Percentiles rank a stretch among this genome's conserved stretches.
Conservation (phyloP, 2,888 invertebrate species). For the Noctua pronuba region DNA sequence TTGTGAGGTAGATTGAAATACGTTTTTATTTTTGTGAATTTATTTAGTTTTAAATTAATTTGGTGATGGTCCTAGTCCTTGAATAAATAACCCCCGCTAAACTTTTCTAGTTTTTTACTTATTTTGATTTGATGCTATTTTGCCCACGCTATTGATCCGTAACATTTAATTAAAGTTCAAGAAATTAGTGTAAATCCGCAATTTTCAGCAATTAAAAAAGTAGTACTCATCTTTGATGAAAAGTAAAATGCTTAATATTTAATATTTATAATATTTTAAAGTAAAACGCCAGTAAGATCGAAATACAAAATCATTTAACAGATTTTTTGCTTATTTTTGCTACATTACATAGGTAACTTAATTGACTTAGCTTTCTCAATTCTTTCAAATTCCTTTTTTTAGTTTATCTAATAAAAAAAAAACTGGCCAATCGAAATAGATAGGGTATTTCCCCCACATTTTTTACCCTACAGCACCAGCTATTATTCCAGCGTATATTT, state of each 20-base stretch:
- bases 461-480: background rate
- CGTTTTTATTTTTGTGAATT: conserved; percentile 6
- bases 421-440: background rate
- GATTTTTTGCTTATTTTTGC: rapidly evolving
- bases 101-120: background rate
- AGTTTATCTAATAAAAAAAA: background rate
- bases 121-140: conserved; percentile 17
- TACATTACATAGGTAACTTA: background rate
- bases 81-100: conserved; percentile 10
- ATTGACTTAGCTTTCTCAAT: background rate
- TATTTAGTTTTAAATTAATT: conserved; percentile 18
- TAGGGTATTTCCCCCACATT: background rate
- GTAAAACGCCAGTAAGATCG: background rate
- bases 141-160: background rate
- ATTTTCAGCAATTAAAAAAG: background rate
- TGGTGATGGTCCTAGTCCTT: conserved; percentile 49
- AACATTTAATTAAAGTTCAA: background rate
- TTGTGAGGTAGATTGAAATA: background rate
- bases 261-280: no score
- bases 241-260: background rate
- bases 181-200: background rate
- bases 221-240: background rate
- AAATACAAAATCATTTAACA: background rate
- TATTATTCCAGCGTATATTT: conserved; percentile 7
- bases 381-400: no score